A percentile compares a stretch with the other conserved stretches of the same genome.
phyloP scores from a whole-genome alignment of 1,140 invertebrate genomes.

The Platorchestia sp. region DNA sequence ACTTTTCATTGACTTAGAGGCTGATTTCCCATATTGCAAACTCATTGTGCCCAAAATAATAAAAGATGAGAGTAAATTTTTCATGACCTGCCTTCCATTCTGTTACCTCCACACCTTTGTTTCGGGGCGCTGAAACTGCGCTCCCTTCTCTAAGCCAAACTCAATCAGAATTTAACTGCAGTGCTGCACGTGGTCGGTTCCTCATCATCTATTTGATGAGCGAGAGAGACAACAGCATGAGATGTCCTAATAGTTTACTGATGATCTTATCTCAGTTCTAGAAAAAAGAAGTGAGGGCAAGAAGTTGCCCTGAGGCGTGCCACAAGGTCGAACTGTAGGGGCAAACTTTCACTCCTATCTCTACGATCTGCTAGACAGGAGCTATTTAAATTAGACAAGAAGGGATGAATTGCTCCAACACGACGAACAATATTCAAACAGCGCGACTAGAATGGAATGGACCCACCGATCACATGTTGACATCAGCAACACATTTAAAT shows the following conservation, averaged over 20 bases:
- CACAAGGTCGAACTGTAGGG: conserved; percentile 25
- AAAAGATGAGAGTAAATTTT: neutral
- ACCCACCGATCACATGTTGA: neutral
- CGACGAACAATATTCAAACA: neutral
- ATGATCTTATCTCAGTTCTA: conserved; percentile 3
- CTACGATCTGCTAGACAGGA: neutral
- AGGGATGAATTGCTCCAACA: neutral
- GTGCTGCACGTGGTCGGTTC: neutral
- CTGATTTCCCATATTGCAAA: neutral
- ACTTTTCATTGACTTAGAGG: neutral
- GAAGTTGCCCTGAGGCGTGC: conserved; percentile 15
- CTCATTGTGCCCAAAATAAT: neutral
- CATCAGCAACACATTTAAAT: neutral
- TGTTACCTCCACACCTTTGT: neutral
- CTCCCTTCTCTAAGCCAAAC: conserved; percentile 6
- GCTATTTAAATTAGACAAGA: conserved; percentile 34
- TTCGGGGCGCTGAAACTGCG: neutral
- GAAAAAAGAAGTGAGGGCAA: conserved; percentile 28
- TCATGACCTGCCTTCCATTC: neutral
- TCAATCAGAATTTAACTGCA: conserved; percentile 14
- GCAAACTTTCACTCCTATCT: conserved; percentile 46
- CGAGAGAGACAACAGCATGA: neutral
- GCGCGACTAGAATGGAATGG: neutral
- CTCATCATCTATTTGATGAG: conserved; percentile 51
- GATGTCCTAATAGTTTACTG: conserved; percentile 55